Conservation (phyloP, 2,888 invertebrate species). For the Podotricha telesiphe region DNA sequence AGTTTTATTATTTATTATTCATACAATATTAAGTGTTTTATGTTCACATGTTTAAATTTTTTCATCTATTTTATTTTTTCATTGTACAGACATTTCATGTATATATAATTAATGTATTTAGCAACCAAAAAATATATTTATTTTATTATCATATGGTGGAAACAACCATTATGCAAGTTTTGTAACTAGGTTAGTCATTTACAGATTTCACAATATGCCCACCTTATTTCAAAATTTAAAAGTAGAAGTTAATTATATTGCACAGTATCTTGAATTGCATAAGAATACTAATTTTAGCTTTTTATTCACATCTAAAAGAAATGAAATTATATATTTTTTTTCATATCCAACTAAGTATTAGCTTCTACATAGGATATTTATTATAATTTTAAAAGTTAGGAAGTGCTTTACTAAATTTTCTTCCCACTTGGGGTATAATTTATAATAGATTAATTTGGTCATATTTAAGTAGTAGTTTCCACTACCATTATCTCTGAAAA, state of each 20-base stretch:
- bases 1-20: not conserved
- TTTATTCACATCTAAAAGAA: too few relatives aligned
- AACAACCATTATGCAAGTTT: not conserved
- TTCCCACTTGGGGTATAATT: too few relatives aligned
- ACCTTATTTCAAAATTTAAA: conserved; percentile 8
- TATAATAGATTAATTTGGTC: too few relatives aligned
- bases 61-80: not conserved
- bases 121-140: not conserved
- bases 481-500: too few relatives aligned
- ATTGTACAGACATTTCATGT: not conserved
- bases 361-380: not conserved
- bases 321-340: too few relatives aligned
- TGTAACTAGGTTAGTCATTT: conserved; percentile 17
- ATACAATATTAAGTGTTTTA: not conserved
- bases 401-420: not conserved
- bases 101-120: not conserved
- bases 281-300: too few relatives aligned
- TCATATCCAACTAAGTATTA: too few relatives aligned
- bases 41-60: conserved; percentile 8
- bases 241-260: not conserved
- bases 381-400: not conserved
- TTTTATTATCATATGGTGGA: not conserved
- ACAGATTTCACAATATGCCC: conserved; percentile 13
- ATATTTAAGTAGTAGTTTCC: too few relatives aligned
- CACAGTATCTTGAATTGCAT: not conserved